Conservation (phyloP, 2,888 invertebrate genomes). For the Lycia hirtaria region DNA sequence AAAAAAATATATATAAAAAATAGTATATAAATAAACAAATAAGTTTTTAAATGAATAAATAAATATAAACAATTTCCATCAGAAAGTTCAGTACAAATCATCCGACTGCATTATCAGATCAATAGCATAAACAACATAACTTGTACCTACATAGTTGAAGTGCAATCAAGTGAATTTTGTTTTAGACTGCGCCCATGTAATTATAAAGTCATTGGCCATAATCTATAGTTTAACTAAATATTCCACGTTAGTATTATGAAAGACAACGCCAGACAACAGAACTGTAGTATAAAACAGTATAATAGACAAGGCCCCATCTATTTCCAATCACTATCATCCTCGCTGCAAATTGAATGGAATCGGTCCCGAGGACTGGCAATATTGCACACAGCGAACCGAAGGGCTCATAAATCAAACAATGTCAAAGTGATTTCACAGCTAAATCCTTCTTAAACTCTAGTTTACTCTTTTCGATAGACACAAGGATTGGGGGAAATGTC, state of each 20-base stretch:
- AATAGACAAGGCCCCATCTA: slow-evolving; percentile 18
- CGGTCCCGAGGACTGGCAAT: slow-evolving; percentile 30
- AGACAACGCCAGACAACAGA: background rate
- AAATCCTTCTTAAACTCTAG: slow-evolving; percentile 48
- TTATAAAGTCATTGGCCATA: no score
- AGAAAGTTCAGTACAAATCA: no score
- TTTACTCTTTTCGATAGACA: slow-evolving; percentile 44
- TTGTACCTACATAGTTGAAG: no score
- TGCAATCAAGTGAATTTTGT: no score
- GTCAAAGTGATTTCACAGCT: slow-evolving; percentile 48
- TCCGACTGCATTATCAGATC: no score
- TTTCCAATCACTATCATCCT: slow-evolving; percentile 24
- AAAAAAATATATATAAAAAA: no score
- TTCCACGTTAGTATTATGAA: background rate
- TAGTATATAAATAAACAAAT: no score
- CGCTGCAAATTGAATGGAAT: slow-evolving; percentile 29
- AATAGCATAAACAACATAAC: no score
- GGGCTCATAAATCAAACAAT: slow-evolving; percentile 47
- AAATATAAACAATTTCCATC: no score
- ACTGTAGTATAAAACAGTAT: no score
- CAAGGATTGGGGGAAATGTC: slow-evolving; percentile 38
- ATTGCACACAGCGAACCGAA: slow-evolving; percentile 32
- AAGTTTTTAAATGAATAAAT: no score
- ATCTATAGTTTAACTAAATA: background rate
- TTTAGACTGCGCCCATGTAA: no score